These are phyloP conservation scores for Cynoglossus semilaevis DNA, from an alignment of 2,113 vertebrate species.

Conservation along the genomic window DNA sequence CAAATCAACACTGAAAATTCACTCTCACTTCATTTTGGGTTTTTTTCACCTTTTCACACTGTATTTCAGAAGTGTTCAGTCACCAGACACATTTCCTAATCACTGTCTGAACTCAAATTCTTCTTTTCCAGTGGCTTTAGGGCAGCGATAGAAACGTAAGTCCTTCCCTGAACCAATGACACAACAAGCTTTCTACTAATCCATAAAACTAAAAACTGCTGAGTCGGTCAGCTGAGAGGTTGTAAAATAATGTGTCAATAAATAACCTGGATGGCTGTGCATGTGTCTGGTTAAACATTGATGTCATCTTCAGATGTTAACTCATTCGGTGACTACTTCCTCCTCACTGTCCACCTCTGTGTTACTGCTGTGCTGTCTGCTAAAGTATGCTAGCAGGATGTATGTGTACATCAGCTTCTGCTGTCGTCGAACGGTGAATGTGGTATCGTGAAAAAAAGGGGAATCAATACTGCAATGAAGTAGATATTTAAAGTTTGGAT, in stretches of 20 bases:
- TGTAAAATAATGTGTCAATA: constrained; percentile 17
- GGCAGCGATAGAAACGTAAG: constrained; percentile 82
- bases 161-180: constrained; percentile 58
- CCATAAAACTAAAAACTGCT: constrained; percentile 13
- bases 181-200: constrained; percentile 50
- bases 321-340: constrained; percentile 36
- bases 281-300: constrained; percentile 21
- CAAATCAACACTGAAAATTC: constrained; percentile 13
- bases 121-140: constrained; percentile 76
- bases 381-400: neutral
- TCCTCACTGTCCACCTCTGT: neutral
- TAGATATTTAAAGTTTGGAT: too few species aligned
- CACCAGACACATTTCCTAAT: constrained; percentile 55
- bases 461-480: too few species aligned
- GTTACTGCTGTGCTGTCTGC: neutral
- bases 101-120: constrained; percentile 64
- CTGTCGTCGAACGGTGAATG: neutral
- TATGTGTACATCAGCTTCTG: neutral
- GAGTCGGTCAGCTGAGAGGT: neutral
- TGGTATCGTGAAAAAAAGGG: neutral
- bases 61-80: constrained; percentile 27
- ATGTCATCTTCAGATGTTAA: constrained; percentile 1
- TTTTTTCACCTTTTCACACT: constrained; percentile 23
- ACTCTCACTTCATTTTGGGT: constrained; percentile 16
- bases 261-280: constrained; percentile 8